These are phyloP conservation scores for Cantharis rufa DNA, from an alignment of 2,888 invertebrate species.

Conservation along the genomic window DNA sequence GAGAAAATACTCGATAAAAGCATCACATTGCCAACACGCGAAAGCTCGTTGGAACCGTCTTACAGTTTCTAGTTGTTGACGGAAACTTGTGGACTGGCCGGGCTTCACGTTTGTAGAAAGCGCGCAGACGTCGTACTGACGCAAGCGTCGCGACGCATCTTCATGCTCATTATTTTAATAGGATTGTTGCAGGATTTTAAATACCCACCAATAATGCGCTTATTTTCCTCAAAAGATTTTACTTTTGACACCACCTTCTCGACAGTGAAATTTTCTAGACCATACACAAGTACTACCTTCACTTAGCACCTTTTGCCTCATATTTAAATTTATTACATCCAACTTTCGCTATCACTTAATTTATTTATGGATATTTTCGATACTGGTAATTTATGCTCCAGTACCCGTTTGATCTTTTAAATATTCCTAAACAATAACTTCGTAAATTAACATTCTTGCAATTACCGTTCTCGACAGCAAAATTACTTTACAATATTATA, in stretches of 20 bases:
- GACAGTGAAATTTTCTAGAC: constrained; percentile 14
- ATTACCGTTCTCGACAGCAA: background rate
- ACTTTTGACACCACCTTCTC: constrained; percentile 23
- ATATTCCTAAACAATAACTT: background rate
- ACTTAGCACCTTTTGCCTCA: background rate
- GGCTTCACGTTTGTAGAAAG: constrained; percentile 41
- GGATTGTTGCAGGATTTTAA: constrained; percentile 49
- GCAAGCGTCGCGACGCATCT: constrained; percentile 44
- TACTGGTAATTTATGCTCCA: background rate
- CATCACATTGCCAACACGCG: constrained; percentile 35
- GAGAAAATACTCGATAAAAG: constrained; percentile 15
- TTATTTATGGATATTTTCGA: background rate
- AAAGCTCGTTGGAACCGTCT: constrained; percentile 25
- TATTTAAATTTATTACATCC: background rate
- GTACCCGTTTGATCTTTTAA: background rate
- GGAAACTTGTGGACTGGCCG: constrained; percentile 42
- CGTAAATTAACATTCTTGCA: background rate
- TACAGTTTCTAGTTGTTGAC: constrained; percentile 30
- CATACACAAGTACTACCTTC: background rate
- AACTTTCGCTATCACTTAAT: background rate
- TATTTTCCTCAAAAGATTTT: constrained; percentile 29
- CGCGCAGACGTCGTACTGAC: constrained; percentile 40
- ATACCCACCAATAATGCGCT: constrained; percentile 45
- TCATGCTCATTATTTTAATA: constrained; percentile 49
- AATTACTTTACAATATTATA: background rate